A percentile compares a stretch with the other conserved stretches of the same genome.
phyloP scores from a whole-genome alignment of 2,888 invertebrate species.

The Metallyticus violacea region DNA sequence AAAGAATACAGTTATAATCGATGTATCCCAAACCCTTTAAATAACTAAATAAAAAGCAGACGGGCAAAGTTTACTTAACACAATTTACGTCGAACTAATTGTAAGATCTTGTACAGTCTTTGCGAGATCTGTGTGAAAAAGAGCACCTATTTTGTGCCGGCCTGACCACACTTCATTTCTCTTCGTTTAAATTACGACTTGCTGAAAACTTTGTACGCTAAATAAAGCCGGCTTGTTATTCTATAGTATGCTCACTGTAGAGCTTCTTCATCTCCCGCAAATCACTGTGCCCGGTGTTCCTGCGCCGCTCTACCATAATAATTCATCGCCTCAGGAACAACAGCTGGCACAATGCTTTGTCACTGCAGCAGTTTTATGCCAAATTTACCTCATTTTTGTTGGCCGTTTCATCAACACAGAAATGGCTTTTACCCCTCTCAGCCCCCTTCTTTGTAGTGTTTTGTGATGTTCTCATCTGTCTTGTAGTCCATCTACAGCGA shows the following conservation, averaged over 20 bases:
- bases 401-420: not conserved
- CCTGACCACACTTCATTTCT: not conserved
- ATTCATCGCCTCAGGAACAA: not conserved
- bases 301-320: not conserved
- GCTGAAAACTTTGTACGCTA: not conserved
- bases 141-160: not conserved
- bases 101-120: too few relatives aligned
- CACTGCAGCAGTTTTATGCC: not conserved
- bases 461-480: not conserved
- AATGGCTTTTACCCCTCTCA: not conserved
- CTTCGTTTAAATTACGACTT: not conserved
- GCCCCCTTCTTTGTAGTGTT: not conserved
- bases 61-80: too few relatives aligned
- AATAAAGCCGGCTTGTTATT: not conserved
- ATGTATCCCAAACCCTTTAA: too few relatives aligned
- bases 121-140: not conserved
- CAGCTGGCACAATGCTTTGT: not conserved
- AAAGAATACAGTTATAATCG: too few relatives aligned
- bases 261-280: not conserved
- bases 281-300: not conserved
- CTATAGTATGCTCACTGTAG: too few relatives aligned
- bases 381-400: not conserved
- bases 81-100: too few relatives aligned
- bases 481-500: not conserved
- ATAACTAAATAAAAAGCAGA: too few relatives aligned